Evolutionary conservation across 2,888 invertebrate genomes (phyloP).

Genomic region (Hesperia comma): DNA sequence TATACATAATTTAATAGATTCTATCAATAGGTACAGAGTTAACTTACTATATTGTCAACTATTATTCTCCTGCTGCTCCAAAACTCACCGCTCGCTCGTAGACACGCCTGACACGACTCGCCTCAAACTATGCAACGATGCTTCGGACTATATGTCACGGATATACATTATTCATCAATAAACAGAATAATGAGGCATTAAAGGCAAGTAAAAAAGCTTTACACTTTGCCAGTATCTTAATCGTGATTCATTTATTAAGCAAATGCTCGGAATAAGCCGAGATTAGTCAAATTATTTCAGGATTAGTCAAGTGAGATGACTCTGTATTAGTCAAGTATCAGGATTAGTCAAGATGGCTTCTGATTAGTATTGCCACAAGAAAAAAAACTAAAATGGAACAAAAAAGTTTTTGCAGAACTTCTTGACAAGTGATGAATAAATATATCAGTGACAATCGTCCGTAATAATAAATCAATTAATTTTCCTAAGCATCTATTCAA

Average conservation of each 20-base stretch:
- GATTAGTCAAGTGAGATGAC: background rate
- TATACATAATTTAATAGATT: constrained; percentile 38
- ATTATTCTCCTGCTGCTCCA: constrained; percentile 78
- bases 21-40: constrained; percentile 37
- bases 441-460: constrained; percentile 19
- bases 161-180: background rate
- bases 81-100: constrained; percentile 51
- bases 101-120: constrained; percentile 29
- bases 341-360: background rate
- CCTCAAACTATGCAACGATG: constrained; percentile 31
- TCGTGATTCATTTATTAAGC: background rate
- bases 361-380: background rate
- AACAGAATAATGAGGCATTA: too few species aligned
- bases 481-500: constrained; percentile 19
- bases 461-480: constrained; percentile 19
- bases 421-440: background rate
- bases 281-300: background rate
- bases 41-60: constrained; percentile 66
- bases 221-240: background rate
- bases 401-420: background rate
- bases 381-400: background rate
- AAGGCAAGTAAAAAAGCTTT: background rate
- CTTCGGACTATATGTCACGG: constrained; percentile 20
- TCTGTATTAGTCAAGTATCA: background rate
- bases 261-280: background rate